These are phyloP conservation scores for Branchinecta lynchi DNA, from an alignment of 1,140 invertebrate species.

Conservation along the genomic window DNA sequence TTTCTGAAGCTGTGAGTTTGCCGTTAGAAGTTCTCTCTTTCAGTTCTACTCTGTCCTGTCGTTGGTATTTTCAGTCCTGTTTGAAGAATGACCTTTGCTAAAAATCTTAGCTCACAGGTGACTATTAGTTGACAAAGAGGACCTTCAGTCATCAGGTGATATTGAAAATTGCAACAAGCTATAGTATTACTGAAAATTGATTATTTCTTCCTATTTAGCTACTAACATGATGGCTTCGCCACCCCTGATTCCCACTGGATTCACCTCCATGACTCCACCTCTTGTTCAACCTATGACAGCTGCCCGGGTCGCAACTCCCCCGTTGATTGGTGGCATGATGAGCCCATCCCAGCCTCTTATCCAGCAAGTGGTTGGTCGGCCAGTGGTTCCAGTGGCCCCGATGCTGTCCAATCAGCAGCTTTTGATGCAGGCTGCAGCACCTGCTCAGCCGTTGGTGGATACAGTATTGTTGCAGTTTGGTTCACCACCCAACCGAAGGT, in stretches of 20 bases:
- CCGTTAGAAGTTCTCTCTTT: too few relatives aligned
- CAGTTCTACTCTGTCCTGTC: too few relatives aligned
- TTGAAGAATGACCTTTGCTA: too few relatives aligned
- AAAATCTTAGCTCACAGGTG: too few relatives aligned
- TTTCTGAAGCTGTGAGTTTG: too few relatives aligned
- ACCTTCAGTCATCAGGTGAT: too few relatives aligned
- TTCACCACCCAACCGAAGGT: neutral
- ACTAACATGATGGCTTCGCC: neutral
- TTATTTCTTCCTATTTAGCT: too few relatives aligned
- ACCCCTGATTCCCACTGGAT: neutral
- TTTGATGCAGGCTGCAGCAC: slow-evolving; percentile 26
- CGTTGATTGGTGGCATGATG: slow-evolving; percentile 11
- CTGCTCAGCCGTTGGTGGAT: slow-evolving; percentile 30
- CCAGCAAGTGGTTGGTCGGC: slow-evolving; percentile 26
- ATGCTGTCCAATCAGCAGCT: slow-evolving; percentile 22
- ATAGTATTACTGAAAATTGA: too few relatives aligned
- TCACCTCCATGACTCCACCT: slow-evolving; percentile 14
- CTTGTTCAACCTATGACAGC: neutral
- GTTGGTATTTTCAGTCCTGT: too few relatives aligned
- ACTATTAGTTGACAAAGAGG: too few relatives aligned
- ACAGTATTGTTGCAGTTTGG: slow-evolving; percentile 20
- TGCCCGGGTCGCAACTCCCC: neutral
- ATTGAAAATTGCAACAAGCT: too few relatives aligned
- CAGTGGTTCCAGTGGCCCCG: slow-evolving; percentile 26
- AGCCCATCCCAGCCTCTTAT: slow-evolving; percentile 20